Base-by-base conservation (phyloP, 2,797 vertebrate species). In the Sciaenops ocellatus region DNA sequence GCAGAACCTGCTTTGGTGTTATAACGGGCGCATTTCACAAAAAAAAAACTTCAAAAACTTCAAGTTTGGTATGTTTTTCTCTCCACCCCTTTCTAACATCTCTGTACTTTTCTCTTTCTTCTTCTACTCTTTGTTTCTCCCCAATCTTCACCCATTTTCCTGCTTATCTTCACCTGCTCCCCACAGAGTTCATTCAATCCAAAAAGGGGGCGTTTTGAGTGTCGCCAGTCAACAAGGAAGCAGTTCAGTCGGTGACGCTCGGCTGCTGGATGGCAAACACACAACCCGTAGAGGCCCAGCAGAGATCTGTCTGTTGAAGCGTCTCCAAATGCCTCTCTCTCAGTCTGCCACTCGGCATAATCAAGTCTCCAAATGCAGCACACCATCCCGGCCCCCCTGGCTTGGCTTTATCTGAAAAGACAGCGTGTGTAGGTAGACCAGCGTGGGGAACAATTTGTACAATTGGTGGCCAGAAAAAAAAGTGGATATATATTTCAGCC, bases 341-440 rank as follows among this genome's bases (percentile, higher is more conserved):
- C 86, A 80, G 90, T 89, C 86, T 88, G 83, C 85, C 79, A 47
- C 84, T 83, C 76, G 7, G 85, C 74, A 92, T 88, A 91, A 90
- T 89, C 79, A 89, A 83, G 84, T 85, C 70, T 87, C 79, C 60
- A 74, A 81, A 89, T 74, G 15, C 85, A 82, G 76, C 80, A 52
- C 42, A 78, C 22, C 48, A 22, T 65, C 72, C 50, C n/a, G 13
- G 34, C 61, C 84, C 85, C 86, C 81, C 73, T 73, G 70, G 68
- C 60, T 69, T 56, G 76, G 69, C 77, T 89, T 91, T 91, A 90
- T 92, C 88, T 86, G 79, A 84, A 85, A 87, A 78, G 69, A 82
- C 89, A 79, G 86, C 86, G 44, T 84, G 85, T 83, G 80, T 59
- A 71, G 79, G 85, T 71, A 80, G 68, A 86, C 74, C 24, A 66